Evolutionary conservation across 2,797 vertebrate species (phyloP).

Genomic region (Eutrigla gurnardus): DNA sequence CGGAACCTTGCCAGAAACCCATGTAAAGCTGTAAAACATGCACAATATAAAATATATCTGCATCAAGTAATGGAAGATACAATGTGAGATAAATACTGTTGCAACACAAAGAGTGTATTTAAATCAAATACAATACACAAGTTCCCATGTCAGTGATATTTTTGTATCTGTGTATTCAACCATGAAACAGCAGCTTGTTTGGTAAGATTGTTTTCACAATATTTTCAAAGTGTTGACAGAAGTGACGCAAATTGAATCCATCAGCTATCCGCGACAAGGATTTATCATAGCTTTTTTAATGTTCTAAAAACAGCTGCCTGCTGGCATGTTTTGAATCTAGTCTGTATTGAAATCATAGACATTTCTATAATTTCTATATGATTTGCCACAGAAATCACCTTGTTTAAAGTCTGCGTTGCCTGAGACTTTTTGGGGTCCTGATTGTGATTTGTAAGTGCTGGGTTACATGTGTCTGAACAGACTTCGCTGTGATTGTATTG

Average conservation of each 20-base stretch:
- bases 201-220: neutral
- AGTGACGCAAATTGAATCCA: neutral
- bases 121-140: too few species aligned
- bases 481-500: slow-evolving; percentile 15
- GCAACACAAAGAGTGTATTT: too few species aligned
- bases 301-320: neutral
- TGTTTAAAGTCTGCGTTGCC: too few species aligned
- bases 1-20: too few species aligned
- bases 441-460: neutral
- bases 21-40: neutral
- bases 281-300: neutral
- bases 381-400: neutral
- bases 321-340: neutral
- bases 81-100: neutral
- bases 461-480: slow-evolving; percentile 11
- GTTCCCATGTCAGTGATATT: neutral
- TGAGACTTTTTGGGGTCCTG: neutral
- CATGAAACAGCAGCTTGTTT: neutral
- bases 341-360: neutral
- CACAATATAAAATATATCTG: neutral
- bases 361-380: too few species aligned
- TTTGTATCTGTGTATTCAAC: neutral
- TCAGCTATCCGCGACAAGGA: too few species aligned
- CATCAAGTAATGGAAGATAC: neutral
- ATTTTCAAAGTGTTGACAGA: neutral